Conservation (phyloP, 2,113 vertebrate genomes). For the Cynopterus brachyotis region DNA sequence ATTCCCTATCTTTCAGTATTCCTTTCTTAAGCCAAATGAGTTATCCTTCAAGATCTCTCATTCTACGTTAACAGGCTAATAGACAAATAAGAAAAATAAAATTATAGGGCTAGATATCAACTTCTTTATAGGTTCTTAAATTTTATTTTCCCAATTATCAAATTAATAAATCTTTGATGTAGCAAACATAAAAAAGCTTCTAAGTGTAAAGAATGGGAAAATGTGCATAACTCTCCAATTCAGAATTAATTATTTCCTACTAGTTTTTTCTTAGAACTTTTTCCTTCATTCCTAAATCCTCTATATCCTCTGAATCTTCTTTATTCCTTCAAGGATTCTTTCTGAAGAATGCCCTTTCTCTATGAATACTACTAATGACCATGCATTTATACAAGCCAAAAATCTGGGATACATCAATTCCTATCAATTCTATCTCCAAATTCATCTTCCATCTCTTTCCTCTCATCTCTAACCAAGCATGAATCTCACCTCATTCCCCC, state of each 20-base stretch:
- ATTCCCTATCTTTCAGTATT: background rate
- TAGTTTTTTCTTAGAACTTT: background rate
- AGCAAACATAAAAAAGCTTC: background rate
- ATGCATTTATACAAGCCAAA: constrained; percentile 1
- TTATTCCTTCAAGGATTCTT: background rate
- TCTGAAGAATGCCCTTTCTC: background rate
- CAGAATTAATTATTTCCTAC: background rate
- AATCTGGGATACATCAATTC: background rate
- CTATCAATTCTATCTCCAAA: background rate
- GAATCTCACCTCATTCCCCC: background rate
- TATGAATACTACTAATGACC: background rate
- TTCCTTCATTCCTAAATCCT: background rate
- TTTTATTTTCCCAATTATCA: constrained; percentile 25
- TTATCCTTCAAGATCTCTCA: background rate
- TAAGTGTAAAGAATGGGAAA: background rate
- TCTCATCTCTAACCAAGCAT: background rate
- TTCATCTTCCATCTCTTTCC: background rate
- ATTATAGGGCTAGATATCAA: background rate
- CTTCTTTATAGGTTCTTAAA: background rate
- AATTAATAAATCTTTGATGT: background rate
- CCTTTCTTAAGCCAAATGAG: background rate
- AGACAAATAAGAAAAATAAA: background rate
- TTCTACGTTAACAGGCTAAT: background rate
- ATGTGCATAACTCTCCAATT: background rate
- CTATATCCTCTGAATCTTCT: background rate